A percentile compares a stretch with the other conserved stretches of the same genome.
These are phyloP conservation scores for Cryptops parisi DNA, from an alignment of 2,888 invertebrate genomes.

Conservation along the genomic window DNA sequence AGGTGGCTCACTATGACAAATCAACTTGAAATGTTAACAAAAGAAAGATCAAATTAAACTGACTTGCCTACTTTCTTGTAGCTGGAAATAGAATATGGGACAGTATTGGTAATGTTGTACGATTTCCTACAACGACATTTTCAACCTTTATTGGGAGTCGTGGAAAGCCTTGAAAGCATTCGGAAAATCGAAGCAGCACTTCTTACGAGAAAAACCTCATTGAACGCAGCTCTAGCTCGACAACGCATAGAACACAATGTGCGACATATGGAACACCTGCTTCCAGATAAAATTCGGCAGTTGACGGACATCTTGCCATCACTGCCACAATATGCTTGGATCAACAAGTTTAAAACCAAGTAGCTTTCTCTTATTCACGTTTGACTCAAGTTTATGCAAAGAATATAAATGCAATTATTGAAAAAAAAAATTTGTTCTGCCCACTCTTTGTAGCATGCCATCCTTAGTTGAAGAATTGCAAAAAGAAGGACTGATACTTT, in stretches of 20 bases:
- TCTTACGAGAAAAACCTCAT: background rate
- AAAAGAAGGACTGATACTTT: background rate
- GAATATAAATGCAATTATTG: too few species aligned
- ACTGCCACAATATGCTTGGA: slow-evolving; percentile 10
- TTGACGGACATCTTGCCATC: slow-evolving; percentile 1
- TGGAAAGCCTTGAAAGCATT: background rate
- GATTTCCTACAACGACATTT: slow-evolving; percentile 11
- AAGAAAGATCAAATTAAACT: too few species aligned
- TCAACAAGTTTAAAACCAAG: slow-evolving; percentile 11
- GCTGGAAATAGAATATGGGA: background rate
- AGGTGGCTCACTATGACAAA: background rate
- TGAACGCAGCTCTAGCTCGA: slow-evolving; percentile 8
- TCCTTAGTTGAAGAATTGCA: background rate
- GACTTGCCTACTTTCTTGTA: background rate
- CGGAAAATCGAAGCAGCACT: background rate
- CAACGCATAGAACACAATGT: slow-evolving; percentile 8
- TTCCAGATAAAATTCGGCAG: slow-evolving; percentile 2
- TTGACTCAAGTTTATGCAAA: too few species aligned
- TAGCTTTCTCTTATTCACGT: too few species aligned
- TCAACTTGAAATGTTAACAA: too few species aligned
- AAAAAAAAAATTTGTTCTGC: too few species aligned
- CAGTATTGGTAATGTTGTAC: slow-evolving; percentile 10
- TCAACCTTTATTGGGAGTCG: background rate
- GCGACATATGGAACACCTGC: slow-evolving; percentile 1
- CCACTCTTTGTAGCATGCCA: background rate